Percentiles rank a stretch among this genome's conserved stretches.
Evolutionary conservation across 2,797 vertebrate species (phyloP).

Genomic region (Cossypha niveicapilla): DNA sequence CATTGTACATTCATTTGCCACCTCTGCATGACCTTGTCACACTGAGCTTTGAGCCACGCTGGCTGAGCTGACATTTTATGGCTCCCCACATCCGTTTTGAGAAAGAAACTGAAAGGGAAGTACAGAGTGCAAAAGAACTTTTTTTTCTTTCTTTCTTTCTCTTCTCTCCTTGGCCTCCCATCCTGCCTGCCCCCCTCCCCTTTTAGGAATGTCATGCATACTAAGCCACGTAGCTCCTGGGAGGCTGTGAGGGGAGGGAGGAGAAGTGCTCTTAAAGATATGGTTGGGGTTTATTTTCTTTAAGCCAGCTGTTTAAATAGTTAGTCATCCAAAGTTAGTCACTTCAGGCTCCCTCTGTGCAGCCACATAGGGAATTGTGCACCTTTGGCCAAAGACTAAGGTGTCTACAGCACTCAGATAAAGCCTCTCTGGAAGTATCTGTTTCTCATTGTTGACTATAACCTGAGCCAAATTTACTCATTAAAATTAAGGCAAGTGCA

Average conservation of each 20-base stretch:
- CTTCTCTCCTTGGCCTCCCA: background rate
- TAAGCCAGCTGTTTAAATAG: background rate
- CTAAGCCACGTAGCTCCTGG: background rate
- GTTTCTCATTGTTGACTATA: background rate
- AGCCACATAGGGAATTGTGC: background rate
- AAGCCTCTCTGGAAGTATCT: background rate
- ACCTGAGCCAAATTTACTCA: background rate
- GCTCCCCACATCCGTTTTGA: background rate
- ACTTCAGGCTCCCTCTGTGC: background rate
- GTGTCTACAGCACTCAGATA: background rate
- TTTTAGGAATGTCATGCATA: background rate
- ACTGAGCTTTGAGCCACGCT: background rate
- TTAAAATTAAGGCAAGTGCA: background rate
- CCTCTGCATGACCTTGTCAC: conserved; percentile 7
- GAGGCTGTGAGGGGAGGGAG: accelerated
- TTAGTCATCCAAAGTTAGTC: background rate
- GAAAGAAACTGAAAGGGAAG: background rate
- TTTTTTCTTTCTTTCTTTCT: background rate
- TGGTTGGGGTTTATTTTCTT: background rate
- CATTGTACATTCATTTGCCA: background rate
- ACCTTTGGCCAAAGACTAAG: background rate
- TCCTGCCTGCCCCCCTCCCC: background rate
- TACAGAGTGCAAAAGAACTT: background rate
- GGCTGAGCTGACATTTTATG: background rate
- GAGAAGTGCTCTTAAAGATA: background rate